These are phyloP conservation scores for Drosophila willistoni DNA, from an alignment of 1,140 invertebrate genomes.

Conservation along the genomic window DNA sequence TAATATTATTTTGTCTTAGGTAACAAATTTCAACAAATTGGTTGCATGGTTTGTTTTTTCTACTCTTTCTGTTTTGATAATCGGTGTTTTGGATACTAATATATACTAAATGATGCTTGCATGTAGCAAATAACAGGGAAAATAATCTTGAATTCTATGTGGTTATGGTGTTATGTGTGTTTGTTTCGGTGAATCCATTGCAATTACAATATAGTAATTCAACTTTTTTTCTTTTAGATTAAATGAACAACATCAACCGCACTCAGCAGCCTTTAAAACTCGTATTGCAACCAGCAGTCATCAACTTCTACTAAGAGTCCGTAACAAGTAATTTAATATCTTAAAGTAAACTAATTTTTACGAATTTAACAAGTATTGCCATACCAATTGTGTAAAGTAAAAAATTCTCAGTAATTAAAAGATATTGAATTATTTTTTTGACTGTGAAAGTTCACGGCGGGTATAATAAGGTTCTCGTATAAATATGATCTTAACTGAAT, in stretches of 20 bases:
- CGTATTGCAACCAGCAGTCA: neutral
- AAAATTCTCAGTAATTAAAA: too few species aligned
- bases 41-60: slow-evolving; percentile 1
- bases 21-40: slow-evolving; percentile 33
- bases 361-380: too few species aligned
- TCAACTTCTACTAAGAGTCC: neutral
- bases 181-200: neutral
- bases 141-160: neutral
- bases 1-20: slow-evolving; percentile 42
- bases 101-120: neutral
- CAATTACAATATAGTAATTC: neutral
- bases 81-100: slow-evolving; percentile 6
- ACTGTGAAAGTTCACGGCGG: slow-evolving; percentile 1
- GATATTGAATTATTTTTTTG: too few species aligned
- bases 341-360: too few species aligned
- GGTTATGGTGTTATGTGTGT: slow-evolving; percentile 6
- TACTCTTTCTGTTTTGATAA: neutral
- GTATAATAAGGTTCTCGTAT: slow-evolving; percentile 26
- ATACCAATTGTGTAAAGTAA: too few species aligned
- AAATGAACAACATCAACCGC: neutral
- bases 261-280: neutral
- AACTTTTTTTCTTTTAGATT: neutral
- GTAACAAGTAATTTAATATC: neutral
- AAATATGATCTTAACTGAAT: slow-evolving; percentile 35
- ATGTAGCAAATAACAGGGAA: neutral